A percentile compares a stretch with the other conserved stretches of the same genome.
phyloP scores from a whole-genome alignment of 2,888 invertebrate genomes.

The Syritta pipiens region DNA sequence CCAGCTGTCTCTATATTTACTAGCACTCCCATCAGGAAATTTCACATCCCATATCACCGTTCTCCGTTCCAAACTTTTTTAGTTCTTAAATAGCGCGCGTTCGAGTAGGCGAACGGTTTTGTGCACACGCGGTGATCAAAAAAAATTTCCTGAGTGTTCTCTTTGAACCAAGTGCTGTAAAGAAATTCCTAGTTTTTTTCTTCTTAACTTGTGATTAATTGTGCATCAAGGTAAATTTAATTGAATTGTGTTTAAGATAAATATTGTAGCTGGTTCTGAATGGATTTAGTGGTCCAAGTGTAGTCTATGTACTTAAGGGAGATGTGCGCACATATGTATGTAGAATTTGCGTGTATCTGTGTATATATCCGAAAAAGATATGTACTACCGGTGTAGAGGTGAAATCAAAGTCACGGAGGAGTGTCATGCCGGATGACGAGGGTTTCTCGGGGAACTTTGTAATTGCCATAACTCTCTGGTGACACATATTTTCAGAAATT shows the following conservation, averaged over 20 bases:
- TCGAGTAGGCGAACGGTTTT: conserved; percentile 17
- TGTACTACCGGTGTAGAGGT: conserved; percentile 68
- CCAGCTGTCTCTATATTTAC: conserved; percentile 22
- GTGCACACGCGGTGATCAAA: conserved; percentile 24
- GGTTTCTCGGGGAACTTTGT: neutral
- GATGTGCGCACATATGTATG: too few relatives aligned
- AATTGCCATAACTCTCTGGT: neutral
- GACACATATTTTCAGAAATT: neutral
- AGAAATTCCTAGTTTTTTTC: neutral
- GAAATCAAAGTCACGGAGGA: conserved; percentile 64
- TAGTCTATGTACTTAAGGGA: too few relatives aligned
- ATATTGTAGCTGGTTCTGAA: too few relatives aligned
- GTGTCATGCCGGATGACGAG: conserved; percentile 40
- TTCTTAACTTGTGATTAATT: conserved; percentile 27
- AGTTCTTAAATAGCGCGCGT: conserved; percentile 53
- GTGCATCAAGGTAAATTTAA: conserved; percentile 52
- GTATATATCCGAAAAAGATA: conserved; percentile 40
- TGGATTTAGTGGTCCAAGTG: too few relatives aligned
- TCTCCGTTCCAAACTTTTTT: conserved; percentile 33
- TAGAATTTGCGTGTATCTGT: neutral
- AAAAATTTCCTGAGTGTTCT: conserved; percentile 54
- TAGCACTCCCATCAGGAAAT: neutral
- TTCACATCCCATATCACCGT: conserved; percentile 26
- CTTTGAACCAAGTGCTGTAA: conserved; percentile 9
- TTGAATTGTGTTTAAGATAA: neutral